Evolutionary conservation across 2,113 vertebrate species (phyloP).

Genomic region (Ifrita kowaldi): DNA sequence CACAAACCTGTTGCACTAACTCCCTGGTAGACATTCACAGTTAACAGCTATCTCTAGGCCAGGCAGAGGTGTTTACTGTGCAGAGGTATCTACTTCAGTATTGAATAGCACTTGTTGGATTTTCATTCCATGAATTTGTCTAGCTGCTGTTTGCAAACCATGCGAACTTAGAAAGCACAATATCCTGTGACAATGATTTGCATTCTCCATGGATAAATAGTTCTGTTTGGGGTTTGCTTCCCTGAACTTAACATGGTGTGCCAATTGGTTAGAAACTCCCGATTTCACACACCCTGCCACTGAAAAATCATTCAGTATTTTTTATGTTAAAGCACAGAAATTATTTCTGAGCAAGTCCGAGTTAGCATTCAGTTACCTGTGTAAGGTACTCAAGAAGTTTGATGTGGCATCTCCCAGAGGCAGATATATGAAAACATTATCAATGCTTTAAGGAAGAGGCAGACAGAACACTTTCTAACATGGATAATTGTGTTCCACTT

Average conservation of each 20-base stretch:
- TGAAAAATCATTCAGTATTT: neutral
- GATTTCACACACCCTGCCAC: neutral
- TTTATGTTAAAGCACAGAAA: neutral
- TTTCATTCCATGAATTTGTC: neutral
- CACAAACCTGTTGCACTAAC: neutral
- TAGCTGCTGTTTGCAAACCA: neutral
- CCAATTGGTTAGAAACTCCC: neutral
- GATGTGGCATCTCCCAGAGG: neutral
- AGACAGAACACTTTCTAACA: neutral
- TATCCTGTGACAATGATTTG: neutral
- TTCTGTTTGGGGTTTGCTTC: neutral
- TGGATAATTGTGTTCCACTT: neutral
- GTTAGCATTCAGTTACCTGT: neutral
- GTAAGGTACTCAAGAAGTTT: neutral
- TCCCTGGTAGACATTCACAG: neutral
- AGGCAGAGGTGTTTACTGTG: neutral
- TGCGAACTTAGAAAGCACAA: neutral
- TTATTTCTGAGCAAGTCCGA: neutral
- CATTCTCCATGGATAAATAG: neutral
- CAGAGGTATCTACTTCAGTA: neutral
- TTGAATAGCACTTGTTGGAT: neutral
- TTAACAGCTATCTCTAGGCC: neutral
- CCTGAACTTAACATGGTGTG: neutral
- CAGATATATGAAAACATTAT: neutral
- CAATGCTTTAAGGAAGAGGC: neutral